These are phyloP conservation scores for Pelochelys cantorii DNA, from an alignment of 2,797 vertebrate species.

Conservation along the genomic window DNA sequence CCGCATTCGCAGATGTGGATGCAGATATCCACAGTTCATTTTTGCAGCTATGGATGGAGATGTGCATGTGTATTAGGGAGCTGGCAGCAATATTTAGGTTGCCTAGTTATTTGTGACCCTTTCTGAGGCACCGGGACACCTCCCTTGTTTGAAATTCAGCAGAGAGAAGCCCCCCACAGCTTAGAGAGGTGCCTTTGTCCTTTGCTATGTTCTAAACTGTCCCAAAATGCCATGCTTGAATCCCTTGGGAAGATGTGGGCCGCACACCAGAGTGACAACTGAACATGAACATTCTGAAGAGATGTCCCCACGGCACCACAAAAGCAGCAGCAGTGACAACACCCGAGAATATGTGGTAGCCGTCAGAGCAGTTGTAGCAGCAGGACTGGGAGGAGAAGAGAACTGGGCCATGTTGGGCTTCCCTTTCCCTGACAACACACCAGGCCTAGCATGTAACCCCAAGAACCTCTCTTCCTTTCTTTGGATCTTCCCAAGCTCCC, in stretches of 20 bases:
- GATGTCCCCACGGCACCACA: not conserved
- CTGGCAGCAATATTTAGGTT: constrained; percentile 23
- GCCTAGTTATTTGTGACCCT: not conserved
- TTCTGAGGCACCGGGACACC: not conserved
- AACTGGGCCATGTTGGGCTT: not conserved
- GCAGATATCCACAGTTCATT: no score
- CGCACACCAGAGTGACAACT: not conserved
- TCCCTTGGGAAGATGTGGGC: not conserved
- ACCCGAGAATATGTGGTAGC: not conserved
- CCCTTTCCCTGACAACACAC: not conserved
- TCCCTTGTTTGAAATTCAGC: not conserved
- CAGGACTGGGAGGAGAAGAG: not conserved
- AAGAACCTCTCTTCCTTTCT: no score
- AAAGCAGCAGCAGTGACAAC: not conserved
- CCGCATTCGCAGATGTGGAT: no score
- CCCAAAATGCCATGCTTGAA: fast-evolving
- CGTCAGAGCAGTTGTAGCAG: not conserved
- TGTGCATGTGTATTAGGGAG: not conserved
- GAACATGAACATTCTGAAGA: not conserved
- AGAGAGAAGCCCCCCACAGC: not conserved
- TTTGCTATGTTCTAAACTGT: not conserved
- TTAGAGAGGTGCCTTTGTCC: not conserved
- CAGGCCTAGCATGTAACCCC: not conserved
- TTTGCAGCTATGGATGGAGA: no score
- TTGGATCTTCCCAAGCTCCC: not conserved